Evolutionary conservation across 2,113 vertebrate species (phyloP).

Genomic region (Mustela nigripes): DNA sequence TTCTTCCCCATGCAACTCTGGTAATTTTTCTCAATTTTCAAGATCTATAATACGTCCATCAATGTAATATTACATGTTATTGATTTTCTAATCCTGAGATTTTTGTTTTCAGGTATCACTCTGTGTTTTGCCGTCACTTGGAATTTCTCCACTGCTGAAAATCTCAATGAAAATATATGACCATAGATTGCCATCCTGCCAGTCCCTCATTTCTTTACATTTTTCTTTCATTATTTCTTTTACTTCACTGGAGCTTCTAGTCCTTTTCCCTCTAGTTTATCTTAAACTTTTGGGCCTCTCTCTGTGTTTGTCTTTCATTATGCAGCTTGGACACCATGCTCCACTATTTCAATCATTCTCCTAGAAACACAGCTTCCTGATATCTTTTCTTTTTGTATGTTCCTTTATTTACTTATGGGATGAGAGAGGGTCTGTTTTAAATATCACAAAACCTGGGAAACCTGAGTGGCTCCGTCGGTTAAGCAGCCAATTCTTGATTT

Average conservation of each 20-base stretch:
- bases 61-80: background rate
- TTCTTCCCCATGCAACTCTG: background rate
- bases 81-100: background rate
- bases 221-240: background rate
- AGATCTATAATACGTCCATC: background rate
- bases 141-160: background rate
- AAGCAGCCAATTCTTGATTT: background rate
- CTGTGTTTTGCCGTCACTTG: background rate
- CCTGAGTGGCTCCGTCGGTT: background rate
- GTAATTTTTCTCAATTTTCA: background rate
- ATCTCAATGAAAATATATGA: background rate
- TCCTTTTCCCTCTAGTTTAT: background rate
- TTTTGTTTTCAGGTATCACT: background rate
- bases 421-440: background rate
- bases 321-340: background rate
- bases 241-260: background rate
- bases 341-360: background rate
- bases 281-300: background rate
- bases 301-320: background rate
- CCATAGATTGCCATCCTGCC: background rate
- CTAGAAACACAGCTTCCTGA: background rate
- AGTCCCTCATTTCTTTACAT: background rate
- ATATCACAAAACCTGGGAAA: background rate
- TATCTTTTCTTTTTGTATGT: background rate
- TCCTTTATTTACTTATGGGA: background rate